These are phyloP conservation scores for Sebastes trivittatus DNA, from an alignment of 2,797 vertebrate species.

Conservation along the genomic window DNA sequence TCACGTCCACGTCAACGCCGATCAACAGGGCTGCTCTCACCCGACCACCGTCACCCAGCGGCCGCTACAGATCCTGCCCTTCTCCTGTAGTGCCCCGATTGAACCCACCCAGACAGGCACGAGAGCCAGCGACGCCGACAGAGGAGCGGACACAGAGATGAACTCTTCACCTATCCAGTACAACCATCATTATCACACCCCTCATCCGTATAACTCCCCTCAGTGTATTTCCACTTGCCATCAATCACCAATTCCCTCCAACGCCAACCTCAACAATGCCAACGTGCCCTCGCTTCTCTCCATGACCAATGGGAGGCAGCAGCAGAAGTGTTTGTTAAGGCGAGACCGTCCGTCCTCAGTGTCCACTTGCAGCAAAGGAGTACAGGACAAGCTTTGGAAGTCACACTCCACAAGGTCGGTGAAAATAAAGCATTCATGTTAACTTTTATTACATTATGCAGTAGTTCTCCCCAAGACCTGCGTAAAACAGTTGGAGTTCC, in stretches of 20 bases:
- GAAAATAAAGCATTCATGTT: not conserved
- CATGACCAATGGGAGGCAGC: conserved; percentile 81
- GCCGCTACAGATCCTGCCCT: conserved; percentile 89
- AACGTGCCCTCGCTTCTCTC: conserved; percentile 87
- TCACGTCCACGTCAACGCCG: conserved; percentile 88
- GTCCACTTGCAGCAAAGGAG: conserved; percentile 76
- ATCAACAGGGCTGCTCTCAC: conserved; percentile 85
- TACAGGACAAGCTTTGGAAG: conserved; percentile 81
- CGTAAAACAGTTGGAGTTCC: not conserved
- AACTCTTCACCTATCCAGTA: conserved; percentile 58
- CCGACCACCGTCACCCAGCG: conserved; percentile 94
- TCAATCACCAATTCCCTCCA: conserved; percentile 91
- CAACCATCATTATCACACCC: conserved; percentile 73
- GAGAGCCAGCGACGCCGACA: conserved; percentile 15
- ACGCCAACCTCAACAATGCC: conserved; percentile 98
- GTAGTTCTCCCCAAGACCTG: not conserved
- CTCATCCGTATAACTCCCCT: conserved; percentile 78
- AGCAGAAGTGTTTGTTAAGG: conserved; percentile 60
- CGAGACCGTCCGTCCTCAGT: conserved; percentile 62
- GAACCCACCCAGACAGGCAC: conserved; percentile 37
- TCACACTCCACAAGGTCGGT: conserved; percentile 88
- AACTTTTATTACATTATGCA: not conserved
- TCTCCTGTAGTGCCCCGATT: conserved; percentile 78
- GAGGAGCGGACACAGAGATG: conserved; percentile 39
- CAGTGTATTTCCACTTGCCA: conserved; percentile 84